Evolutionary conservation across 2,113 vertebrate genomes (phyloP).

Genomic region (Prietella phreatophila): DNA sequence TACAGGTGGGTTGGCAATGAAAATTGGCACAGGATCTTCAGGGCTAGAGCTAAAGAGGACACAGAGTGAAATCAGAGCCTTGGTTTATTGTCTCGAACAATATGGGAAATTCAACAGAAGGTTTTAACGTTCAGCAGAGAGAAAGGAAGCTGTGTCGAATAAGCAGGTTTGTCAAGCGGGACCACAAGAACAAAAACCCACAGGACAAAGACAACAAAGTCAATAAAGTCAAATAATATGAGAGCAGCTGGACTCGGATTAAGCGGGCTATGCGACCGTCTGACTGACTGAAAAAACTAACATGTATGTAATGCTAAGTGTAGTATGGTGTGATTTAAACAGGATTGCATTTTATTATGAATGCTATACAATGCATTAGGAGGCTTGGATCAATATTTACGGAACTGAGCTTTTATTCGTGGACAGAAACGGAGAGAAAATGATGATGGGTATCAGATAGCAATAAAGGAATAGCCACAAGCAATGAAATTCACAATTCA

Average conservation of each 20-base stretch:
- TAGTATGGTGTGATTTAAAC: background rate
- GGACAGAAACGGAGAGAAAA: background rate
- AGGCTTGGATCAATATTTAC: background rate
- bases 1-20: constrained; percentile 79
- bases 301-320: background rate
- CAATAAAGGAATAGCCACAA: background rate
- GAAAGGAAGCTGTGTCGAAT: background rate
- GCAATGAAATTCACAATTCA: background rate
- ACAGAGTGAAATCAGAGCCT: constrained; percentile 32
- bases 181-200: background rate
- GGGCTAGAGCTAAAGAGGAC: constrained; percentile 55
- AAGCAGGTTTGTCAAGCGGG: background rate
- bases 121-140: background rate
- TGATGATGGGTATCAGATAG: background rate
- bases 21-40: constrained; percentile 71
- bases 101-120: background rate
- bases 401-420: background rate
- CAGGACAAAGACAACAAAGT: constrained; percentile 1
- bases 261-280: background rate
- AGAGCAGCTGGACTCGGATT: constrained; percentile 10
- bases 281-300: background rate
- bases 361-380: background rate
- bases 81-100: background rate
- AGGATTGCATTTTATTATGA: background rate
- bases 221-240: constrained; percentile 11